These are phyloP conservation scores for Vimba vimba DNA, from an alignment of 2,113 vertebrate species.

Conservation along the genomic window DNA sequence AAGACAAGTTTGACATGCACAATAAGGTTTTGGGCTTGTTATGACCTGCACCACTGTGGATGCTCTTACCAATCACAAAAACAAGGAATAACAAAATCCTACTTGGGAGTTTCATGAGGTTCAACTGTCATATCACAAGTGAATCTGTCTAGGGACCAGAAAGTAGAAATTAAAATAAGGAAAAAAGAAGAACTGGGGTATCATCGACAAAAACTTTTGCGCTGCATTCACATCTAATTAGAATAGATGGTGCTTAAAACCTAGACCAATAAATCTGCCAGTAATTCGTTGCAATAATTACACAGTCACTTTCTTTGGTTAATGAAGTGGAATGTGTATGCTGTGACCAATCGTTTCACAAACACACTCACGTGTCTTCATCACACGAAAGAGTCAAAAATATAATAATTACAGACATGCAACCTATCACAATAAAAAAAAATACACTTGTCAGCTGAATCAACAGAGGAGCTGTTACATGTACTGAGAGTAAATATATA, in stretches of 20 bases:
- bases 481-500: no score
- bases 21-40: background rate
- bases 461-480: background rate
- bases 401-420: background rate
- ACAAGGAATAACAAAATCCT: background rate
- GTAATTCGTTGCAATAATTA: background rate
- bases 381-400: background rate
- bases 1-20: background rate
- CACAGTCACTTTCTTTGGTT: background rate
- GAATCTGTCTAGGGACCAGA: no score
- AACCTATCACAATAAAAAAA: background rate
- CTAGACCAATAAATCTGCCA: conserved; percentile 1
- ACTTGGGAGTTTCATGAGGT: background rate
- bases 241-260: background rate
- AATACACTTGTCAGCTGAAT: background rate
- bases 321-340: background rate
- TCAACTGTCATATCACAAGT: background rate
- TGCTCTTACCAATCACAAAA: background rate
- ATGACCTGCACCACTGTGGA: background rate
- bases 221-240: background rate
- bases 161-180: no score
- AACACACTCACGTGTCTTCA: background rate
- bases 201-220: background rate
- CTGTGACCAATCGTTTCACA: background rate
- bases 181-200: no score